These are phyloP conservation scores for Acrocephalus scirpaceus DNA, from an alignment of 2,797 vertebrate species.

Conservation along the genomic window DNA sequence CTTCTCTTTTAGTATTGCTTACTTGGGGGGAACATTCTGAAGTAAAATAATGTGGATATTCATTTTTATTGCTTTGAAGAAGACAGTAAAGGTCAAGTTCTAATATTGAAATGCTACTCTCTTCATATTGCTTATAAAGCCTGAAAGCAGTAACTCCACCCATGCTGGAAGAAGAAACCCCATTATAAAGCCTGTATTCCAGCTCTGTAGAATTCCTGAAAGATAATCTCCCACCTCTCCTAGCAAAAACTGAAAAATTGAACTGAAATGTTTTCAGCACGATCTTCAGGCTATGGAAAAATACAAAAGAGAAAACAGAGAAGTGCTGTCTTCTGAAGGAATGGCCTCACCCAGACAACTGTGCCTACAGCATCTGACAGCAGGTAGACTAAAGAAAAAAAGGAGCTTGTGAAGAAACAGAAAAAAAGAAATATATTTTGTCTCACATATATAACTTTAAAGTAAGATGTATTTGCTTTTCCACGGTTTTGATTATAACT, in stretches of 20 bases:
- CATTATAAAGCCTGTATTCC: background rate
- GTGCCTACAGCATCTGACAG: background rate
- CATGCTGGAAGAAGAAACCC: background rate
- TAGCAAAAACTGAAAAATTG: background rate
- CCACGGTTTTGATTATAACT: background rate
- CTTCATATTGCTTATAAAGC: background rate
- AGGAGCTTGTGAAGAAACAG: background rate
- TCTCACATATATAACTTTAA: background rate
- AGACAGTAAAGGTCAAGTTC: constrained; percentile 28
- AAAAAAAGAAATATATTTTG: background rate
- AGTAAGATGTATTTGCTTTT: background rate
- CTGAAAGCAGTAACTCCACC: background rate
- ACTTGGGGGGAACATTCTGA: background rate
- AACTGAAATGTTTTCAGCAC: background rate
- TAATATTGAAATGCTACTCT: constrained; percentile 29
- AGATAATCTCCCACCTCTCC: background rate
- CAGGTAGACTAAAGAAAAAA: background rate
- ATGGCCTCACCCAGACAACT: background rate
- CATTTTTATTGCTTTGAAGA: constrained; percentile 37
- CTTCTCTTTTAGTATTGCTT: background rate
- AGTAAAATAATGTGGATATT: constrained; percentile 28
- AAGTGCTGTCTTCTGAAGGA: background rate
- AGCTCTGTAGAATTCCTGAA: background rate
- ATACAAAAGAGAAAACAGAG: background rate
- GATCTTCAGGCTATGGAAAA: background rate